Evolutionary conservation across 2,888 invertebrate genomes (phyloP).

Genomic region (Zygogramma bicolorata): DNA sequence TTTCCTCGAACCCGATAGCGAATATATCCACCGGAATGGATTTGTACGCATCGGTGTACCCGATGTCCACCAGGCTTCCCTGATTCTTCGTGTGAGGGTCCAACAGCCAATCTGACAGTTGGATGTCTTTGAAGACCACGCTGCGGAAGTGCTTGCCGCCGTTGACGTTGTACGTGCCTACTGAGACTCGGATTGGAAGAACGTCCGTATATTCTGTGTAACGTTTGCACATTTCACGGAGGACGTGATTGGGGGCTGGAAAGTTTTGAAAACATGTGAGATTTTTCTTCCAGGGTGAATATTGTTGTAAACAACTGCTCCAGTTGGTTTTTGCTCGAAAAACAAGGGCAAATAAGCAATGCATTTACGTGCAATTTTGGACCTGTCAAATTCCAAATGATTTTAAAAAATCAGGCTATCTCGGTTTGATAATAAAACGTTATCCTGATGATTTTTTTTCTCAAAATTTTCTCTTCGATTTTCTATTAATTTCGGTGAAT

Average conservation of each 20-base stretch:
- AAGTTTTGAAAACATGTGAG: slow-evolving; percentile 28
- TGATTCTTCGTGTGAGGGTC: slow-evolving; percentile 79
- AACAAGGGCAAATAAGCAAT: too few species aligned
- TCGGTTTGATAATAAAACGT: too few species aligned
- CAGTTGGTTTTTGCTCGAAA: too few species aligned
- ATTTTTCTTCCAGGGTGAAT: too few species aligned
- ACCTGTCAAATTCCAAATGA: too few species aligned
- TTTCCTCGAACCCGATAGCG: slow-evolving; percentile 99
- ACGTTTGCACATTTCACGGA: slow-evolving; percentile 87
- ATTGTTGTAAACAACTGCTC: too few species aligned
- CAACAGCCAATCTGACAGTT: slow-evolving; percentile 89
- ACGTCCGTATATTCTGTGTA: slow-evolving; percentile 83
- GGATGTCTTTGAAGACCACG: slow-evolving; percentile 91
- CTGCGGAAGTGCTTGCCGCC: slow-evolving; percentile 98
- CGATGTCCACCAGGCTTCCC: slow-evolving; percentile 66
- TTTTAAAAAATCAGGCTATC: too few species aligned
- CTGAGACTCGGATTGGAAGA: slow-evolving; percentile 81
- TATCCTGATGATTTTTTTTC: too few species aligned
- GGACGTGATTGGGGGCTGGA: slow-evolving; percentile 81
- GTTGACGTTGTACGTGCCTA: slow-evolving; percentile 99
- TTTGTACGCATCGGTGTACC: slow-evolving; percentile 64
- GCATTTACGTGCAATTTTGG: too few species aligned
- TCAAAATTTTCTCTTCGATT: too few species aligned
- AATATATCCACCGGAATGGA: slow-evolving; percentile 88
- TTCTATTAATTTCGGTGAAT: too few species aligned